Evolutionary conservation across 1,140 invertebrate genomes (phyloP), one percentile per base, ranked within the genome.

Genomic region (Kradibia gibbosae): DNA sequence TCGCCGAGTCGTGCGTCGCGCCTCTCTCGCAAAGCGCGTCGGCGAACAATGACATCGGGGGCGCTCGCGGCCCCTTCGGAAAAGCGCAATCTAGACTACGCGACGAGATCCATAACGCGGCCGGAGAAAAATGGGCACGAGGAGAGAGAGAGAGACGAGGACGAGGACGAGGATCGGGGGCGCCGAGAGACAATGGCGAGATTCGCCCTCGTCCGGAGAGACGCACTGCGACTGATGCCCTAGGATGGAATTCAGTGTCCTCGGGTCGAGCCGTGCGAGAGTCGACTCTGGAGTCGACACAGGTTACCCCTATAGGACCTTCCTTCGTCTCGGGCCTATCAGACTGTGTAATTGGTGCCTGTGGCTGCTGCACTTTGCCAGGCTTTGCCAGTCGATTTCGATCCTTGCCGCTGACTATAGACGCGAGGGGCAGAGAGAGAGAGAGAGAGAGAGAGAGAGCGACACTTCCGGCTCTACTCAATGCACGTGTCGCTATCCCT

Each of bases 321-420:
- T 90, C 85, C 84, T 89, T 90, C 87, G 87, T 87, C 89, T 90
- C 88, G 85, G 86, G 83, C 73, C 87, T 88, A 88, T 83, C 88
- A 89, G 88, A 89, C 86, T 89, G 87, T 90, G 87, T 89, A 90
- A 90, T 89, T 87, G 83, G 84, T 84, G 84, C 81, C 48, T n/a
- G 71, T 55, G 55, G 62, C 65, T 70, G 76, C 79, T 83, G 77
- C 36, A 53, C 45, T 60, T 55, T 53, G 48, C 31, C 50, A 75
- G 34, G 48, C 53, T 53, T 75, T 70, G 76, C 82, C 55, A 25
- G 50, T 34, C 71, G 70, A 53, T 77, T 70, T 76, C 45, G 74
- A 74, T 0, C 48, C 28, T 55, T 36, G 15, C 28, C 4, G 13
- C 22, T 60, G 13, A 25, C 31, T 42, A 75, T n/a, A 75, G 42